These are phyloP conservation scores for Pogona vitticeps DNA, from an alignment of 2,113 vertebrate genomes.

Conservation along the genomic window DNA sequence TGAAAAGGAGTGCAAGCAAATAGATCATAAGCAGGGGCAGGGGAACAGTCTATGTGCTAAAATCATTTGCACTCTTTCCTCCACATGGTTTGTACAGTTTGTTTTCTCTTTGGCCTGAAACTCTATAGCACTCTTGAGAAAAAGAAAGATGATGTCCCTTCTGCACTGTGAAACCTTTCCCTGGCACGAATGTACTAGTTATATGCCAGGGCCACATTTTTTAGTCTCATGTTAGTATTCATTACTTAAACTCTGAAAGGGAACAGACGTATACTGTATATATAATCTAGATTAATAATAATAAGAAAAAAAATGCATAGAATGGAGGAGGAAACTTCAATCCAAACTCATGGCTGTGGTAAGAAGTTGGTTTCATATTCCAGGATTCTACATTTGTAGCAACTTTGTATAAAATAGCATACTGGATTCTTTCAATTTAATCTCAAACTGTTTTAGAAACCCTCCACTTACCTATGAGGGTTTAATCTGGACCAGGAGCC, in stretches of 20 bases:
- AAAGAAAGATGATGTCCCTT: slow-evolving; percentile 24
- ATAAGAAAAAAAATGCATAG: neutral
- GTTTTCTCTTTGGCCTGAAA: slow-evolving; percentile 13
- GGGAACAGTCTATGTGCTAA: neutral
- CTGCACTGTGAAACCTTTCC: slow-evolving; percentile 12
- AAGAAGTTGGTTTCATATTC: neutral
- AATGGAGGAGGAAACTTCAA: neutral
- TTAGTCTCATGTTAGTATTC: slow-evolving; percentile 16
- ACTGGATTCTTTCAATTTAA: neutral
- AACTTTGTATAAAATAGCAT: neutral
- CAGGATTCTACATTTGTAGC: neutral
- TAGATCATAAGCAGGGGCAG: neutral
- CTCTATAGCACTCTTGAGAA: slow-evolving; percentile 7
- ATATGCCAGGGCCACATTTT: slow-evolving; percentile 31
- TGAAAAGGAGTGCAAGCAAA: neutral
- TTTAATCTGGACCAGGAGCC: neutral
- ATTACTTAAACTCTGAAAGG: slow-evolving; percentile 7
- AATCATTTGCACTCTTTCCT: slow-evolving; percentile 19
- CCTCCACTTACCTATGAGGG: neutral
- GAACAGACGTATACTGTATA: slow-evolving; percentile 33
- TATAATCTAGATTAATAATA: slow-evolving; percentile 25
- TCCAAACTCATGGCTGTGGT: neutral
- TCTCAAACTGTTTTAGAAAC: neutral
- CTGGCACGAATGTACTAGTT: slow-evolving; percentile 18
- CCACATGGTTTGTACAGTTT: slow-evolving; percentile 12